Evolutionary conservation across 2,797 vertebrate species (phyloP), one percentile per base, ranked within the genome.

Genomic region (Catostomus latipinnis): DNA sequence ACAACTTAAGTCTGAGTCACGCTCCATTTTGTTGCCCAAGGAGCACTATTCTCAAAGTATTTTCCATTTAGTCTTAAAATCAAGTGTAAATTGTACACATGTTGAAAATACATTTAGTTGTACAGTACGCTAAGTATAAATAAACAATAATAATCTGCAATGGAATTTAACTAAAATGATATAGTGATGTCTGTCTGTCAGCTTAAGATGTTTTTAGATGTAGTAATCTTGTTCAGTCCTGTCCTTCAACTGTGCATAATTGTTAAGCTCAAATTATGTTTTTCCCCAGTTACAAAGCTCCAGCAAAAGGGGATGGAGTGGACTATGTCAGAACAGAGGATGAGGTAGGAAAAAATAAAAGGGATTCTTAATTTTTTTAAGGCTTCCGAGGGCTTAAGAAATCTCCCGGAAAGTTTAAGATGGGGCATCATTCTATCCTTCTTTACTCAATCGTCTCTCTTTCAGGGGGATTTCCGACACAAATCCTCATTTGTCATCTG

Each of bases 401-500:
- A 70, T 52, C 45, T 67, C 18, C 16, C 49, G 52, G 8, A 76
- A 57, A 61, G 45, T 66, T 89, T 92, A 98, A 97, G 96, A 96
- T 0, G 95, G 4, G n/a, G 46, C 76, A 70, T 76, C 67, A 45
- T 12, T 57, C 43, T 52, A 60, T 43, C 70, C 16, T 77, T 50
- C 11, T 65, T 49, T 8, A 9, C 70, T 18, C 78, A 66, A 67
- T 67, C 78, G 43, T 66, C 45, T 82, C 5, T 82, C 43, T 83
- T 86, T 71, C 92, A 99, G 98, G 98, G 97, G 0, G 96, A 99
- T 91, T 99, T 99, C 93, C 95, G 97, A 87, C 97, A 99, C 93
- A 99, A 99, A 90, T 99, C 97, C 0, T 99, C 98, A 0, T 99
- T 99, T 53, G 96, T 99, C 90, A 98, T 99, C 88, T 99, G 13